These are phyloP conservation scores for Probaryconus sp. DNA, from an alignment of 1,140 invertebrate species.

Conservation along the genomic window DNA sequence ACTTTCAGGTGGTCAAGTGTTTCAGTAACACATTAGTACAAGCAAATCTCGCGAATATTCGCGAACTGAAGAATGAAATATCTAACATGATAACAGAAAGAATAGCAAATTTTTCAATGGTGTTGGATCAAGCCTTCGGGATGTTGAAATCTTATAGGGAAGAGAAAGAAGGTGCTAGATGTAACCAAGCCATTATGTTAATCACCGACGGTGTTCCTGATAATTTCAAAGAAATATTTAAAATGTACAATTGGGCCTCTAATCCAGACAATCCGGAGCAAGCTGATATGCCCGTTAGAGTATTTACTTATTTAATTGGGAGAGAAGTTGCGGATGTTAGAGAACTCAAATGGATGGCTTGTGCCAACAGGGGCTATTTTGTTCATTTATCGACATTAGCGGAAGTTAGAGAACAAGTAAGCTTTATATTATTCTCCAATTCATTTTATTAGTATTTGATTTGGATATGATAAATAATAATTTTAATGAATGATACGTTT, in stretches of 20 bases:
- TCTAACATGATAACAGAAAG: slow-evolving; percentile 87
- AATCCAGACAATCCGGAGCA: slow-evolving; percentile 86
- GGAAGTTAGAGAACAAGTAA: slow-evolving; percentile 92
- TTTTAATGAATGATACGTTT: no score
- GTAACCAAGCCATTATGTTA: slow-evolving; percentile 98
- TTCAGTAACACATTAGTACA: slow-evolving; percentile 92
- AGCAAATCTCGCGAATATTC: slow-evolving; percentile 93
- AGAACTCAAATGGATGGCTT: slow-evolving; percentile 98
- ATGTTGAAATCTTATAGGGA: slow-evolving; percentile 83
- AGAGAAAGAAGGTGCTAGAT: slow-evolving; percentile 81
- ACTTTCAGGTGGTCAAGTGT: slow-evolving; percentile 86
- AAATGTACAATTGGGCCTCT: slow-evolving; percentile 89
- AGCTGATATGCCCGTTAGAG: slow-evolving; percentile 88
- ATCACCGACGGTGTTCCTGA: slow-evolving; percentile 98
- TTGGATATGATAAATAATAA: no score
- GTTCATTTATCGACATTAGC: slow-evolving; percentile 94
- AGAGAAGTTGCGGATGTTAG: slow-evolving; percentile 89
- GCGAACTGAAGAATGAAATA: slow-evolving; percentile 89
- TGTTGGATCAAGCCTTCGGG: slow-evolving; percentile 93
- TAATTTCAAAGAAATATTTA: slow-evolving; percentile 94
- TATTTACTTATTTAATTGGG: slow-evolving; percentile 99
- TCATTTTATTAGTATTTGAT: no score
- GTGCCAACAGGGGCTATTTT: slow-evolving; percentile 95
- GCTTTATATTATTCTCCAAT: background rate
- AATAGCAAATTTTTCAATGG: slow-evolving; percentile 96